phyloP scores from a whole-genome alignment of 2,797 vertebrate genomes.

The Alcedo quadribrachys region DNA sequence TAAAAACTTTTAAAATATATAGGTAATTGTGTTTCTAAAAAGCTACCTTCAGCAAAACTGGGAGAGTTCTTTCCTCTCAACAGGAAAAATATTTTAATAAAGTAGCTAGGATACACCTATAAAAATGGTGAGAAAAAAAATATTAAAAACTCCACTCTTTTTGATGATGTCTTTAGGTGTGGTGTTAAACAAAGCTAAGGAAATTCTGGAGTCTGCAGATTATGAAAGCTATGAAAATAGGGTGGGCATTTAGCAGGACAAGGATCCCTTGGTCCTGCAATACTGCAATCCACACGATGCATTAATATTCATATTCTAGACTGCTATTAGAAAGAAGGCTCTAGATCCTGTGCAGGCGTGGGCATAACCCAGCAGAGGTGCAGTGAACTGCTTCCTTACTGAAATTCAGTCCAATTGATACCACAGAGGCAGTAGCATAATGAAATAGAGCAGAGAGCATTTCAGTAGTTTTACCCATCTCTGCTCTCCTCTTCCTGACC shows the following conservation, averaged over 20 bases:
- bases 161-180: neutral
- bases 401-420: constrained; percentile 42
- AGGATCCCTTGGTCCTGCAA: neutral
- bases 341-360: neutral
- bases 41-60: neutral
- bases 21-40: constrained; percentile 23
- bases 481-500: neutral
- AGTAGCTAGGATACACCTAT: neutral
- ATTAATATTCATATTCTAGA: neutral
- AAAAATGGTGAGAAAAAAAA: neutral
- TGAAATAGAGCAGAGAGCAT: constrained; percentile 16
- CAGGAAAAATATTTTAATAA: neutral
- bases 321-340: neutral
- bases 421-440: neutral
- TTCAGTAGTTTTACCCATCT: neutral
- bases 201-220: neutral
- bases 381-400: neutral
- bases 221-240: neutral
- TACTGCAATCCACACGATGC: rapidly evolving
- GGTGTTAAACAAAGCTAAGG: neutral
- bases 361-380: neutral
- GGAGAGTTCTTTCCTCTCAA: neutral
- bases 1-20: constrained; percentile 34
- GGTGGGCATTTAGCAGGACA: neutral
- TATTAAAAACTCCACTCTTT: neutral